Base-by-base conservation (phyloP, 1,140 invertebrate genomes). In the Mylabris phalerata region DNA sequence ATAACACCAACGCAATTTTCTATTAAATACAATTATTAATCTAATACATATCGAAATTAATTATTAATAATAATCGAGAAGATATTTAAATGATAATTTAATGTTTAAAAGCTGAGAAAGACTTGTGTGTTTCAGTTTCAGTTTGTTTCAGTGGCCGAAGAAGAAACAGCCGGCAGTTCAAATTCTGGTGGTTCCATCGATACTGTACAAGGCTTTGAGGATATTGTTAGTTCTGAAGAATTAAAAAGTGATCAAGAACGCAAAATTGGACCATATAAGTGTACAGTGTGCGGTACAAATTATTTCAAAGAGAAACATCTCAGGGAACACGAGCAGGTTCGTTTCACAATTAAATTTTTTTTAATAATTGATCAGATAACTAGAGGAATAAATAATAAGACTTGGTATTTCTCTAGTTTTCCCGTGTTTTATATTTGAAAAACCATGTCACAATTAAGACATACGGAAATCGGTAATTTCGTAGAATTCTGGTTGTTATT, bases 81-180 rank as follows among this genome's bases (percentile, higher is more conserved):
- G 19, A 19, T 19, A 19, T 19, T 19, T 19, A 19, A 19, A 19
- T 1, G 19, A 19, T 19, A 19, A 19, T 19, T 19, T 19, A 19
- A 2, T 19, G 19, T 19, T 19, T 19, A 19, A 19, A 19, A 19
- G 19, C 19, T 19, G 19, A 19, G 19, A 19, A 19, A 19, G 27
- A 91, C 91, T 40, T 92, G 93, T 26, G 10, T 50, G 9, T 50
- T 38, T 26, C 32, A 32, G 32, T 32, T 32, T 32, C 32, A 32
- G 32, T 32, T 32, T 32, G 32, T 54, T 54, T n/a, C 51, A 54
- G 51, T 54, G 39, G 51, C 51, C 26, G 51, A 54, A 46, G 51
- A 54, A 19, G 51, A 54, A 32, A 54, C 79, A 84, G 88, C 62
- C 93, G 92, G 76, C 87, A 89, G 73, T 88, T 84, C 51, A 2